A percentile compares a stretch with the other conserved stretches of the same genome.
These are phyloP conservation scores for Sterna hirundo DNA, from an alignment of 2,113 vertebrate genomes.

Conservation along the genomic window DNA sequence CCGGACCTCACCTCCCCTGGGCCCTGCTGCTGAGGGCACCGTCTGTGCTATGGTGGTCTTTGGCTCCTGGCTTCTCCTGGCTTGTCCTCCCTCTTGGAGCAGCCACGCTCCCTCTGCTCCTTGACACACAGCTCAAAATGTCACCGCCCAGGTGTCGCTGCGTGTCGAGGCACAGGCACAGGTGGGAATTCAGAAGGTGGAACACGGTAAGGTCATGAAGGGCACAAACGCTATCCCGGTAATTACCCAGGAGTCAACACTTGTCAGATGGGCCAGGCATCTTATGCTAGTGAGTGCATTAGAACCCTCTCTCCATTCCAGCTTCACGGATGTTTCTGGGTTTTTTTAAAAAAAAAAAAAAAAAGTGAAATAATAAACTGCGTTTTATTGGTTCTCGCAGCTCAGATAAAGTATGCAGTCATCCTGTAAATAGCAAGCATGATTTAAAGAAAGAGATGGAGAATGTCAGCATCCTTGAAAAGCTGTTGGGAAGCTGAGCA, in stretches of 20 bases:
- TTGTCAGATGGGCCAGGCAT: background rate
- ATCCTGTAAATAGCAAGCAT: background rate
- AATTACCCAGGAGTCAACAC: background rate
- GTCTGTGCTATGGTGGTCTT: background rate
- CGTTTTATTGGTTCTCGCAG: background rate
- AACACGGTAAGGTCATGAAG: background rate
- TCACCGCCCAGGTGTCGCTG: background rate
- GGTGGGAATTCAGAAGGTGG: background rate
- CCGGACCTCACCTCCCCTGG: background rate
- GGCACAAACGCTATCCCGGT: background rate
- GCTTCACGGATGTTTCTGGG: background rate
- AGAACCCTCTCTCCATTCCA: background rate
- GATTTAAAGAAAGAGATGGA: background rate
- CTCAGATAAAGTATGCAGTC: background rate
- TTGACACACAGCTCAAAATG: background rate
- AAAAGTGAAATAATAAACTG: background rate
- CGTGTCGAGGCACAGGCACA: background rate
- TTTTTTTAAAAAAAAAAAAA: background rate
- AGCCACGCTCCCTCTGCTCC: background rate
- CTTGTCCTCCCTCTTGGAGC: background rate
- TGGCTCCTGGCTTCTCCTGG: background rate
- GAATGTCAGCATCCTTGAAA: background rate
- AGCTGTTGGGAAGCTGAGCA: background rate
- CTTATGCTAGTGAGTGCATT: background rate
- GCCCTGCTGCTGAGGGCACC: background rate